These are phyloP conservation scores for Oscheius sp. DNA, from an alignment of 2,888 invertebrate genomes.

Conservation along the genomic window DNA sequence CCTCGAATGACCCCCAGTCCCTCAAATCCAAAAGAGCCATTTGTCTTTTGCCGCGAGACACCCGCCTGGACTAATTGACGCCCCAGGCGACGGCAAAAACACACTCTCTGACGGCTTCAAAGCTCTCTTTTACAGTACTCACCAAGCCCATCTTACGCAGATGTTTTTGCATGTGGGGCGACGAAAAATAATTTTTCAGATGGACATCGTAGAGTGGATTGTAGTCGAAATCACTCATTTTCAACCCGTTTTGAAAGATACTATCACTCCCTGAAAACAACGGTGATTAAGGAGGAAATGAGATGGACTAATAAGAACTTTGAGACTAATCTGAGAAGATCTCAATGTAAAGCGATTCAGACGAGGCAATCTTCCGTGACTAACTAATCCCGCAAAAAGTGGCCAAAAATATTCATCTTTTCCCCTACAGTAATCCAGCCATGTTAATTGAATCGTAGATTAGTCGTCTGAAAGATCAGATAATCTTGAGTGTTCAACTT, in stretches of 20 bases:
- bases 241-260: constrained; percentile 11
- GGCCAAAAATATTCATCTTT: background rate
- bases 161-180: constrained; percentile 69
- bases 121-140: constrained; percentile 26
- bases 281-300: background rate
- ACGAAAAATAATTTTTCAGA: constrained; percentile 67
- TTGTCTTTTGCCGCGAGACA: constrained; percentile 5
- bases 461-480: too few species aligned
- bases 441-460: too few species aligned
- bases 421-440: too few species aligned
- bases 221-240: constrained; percentile 65
- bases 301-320: too few species aligned
- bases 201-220: constrained; percentile 70
- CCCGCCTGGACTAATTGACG: constrained; percentile 17
- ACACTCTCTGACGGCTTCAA: background rate
- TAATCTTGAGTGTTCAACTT: too few species aligned
- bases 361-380: background rate
- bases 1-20: too few species aligned
- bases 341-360: background rate
- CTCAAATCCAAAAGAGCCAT: too few species aligned
- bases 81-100: constrained; percentile 19
- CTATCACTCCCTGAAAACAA: background rate
- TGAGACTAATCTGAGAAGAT: too few species aligned
- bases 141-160: constrained; percentile 66
- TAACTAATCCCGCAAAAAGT: background rate